Conservation (phyloP, 1,140 invertebrate genomes). For the Dryas iulia region DNA sequence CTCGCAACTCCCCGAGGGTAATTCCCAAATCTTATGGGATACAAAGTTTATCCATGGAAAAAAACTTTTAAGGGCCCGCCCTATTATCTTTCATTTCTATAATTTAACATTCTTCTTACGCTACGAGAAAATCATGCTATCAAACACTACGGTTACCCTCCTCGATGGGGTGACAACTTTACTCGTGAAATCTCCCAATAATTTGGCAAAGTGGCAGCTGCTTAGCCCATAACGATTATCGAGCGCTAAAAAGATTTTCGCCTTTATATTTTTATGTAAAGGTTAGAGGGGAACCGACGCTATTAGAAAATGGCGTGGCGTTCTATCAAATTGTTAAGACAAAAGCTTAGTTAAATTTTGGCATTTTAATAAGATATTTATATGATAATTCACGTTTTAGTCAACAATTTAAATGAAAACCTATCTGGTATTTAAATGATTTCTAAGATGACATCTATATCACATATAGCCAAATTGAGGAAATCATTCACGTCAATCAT, state of each 20-base stretch:
- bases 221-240: conserved; percentile 74
- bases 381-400: no score
- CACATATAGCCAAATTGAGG: no score
- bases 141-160: conserved; percentile 66
- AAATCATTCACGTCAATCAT: no score
- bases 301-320: conserved; percentile 27
- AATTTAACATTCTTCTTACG: conserved; percentile 75
- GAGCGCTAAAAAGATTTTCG: conserved; percentile 64
- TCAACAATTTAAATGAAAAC: no score
- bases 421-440: no score
- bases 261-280: conserved; percentile 47
- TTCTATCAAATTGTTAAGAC: neutral
- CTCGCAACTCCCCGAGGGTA: conserved; percentile 47
- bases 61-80: conserved; percentile 56
- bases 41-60: conserved; percentile 60
- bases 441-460: no score
- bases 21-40: conserved; percentile 71
- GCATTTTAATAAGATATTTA: no score
- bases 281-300: conserved; percentile 41
- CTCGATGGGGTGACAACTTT: conserved; percentile 68
- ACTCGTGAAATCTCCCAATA: conserved; percentile 74
- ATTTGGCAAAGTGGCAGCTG: conserved; percentile 76
- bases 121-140: conserved; percentile 73
- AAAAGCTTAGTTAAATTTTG: no score
- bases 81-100: conserved; percentile 79